These are phyloP conservation scores for Empis livida DNA, from an alignment of 2,888 invertebrate species.

Conservation along the genomic window DNA sequence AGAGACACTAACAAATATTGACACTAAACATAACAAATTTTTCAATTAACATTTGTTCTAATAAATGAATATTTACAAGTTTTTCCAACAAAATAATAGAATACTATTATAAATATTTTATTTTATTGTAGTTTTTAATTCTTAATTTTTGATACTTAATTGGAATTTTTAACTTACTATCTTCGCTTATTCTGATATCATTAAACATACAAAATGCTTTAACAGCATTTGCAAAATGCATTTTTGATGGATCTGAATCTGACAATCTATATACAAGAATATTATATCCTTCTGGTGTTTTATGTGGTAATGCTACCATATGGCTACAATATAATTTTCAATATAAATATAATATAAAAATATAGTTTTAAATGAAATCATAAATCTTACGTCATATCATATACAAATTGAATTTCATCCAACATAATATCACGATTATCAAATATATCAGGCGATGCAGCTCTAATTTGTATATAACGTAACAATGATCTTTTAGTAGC, in stretches of 20 bases:
- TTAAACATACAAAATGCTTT: conserved; percentile 55
- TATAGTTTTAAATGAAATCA: background rate
- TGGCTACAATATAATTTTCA: conserved; percentile 32
- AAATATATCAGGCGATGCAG: conserved; percentile 46
- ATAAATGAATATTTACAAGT: too few species aligned
- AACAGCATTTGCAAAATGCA: conserved; percentile 49
- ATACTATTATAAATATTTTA: too few species aligned
- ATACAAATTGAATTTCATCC: conserved; percentile 39
- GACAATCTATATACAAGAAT: conserved; percentile 46
- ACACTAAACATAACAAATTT: too few species aligned
- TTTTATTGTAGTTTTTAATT: background rate
- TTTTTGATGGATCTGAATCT: conserved; percentile 48
- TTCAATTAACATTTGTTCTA: too few species aligned
- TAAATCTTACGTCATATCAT: conserved; percentile 47
- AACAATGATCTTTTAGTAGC: conserved; percentile 34
- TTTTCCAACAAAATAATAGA: too few species aligned
- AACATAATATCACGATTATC: conserved; percentile 41
- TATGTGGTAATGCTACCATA: conserved; percentile 46
- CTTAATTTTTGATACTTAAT: background rate
- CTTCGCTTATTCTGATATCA: conserved; percentile 49
- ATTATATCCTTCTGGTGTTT: conserved; percentile 48
- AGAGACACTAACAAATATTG: too few species aligned
- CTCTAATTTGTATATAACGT: conserved; percentile 27
- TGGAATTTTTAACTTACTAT: conserved; percentile 24
- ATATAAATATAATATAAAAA: background rate